phyloP scores from a whole-genome alignment of 2,888 invertebrate species.

The Emesis russula region DNA sequence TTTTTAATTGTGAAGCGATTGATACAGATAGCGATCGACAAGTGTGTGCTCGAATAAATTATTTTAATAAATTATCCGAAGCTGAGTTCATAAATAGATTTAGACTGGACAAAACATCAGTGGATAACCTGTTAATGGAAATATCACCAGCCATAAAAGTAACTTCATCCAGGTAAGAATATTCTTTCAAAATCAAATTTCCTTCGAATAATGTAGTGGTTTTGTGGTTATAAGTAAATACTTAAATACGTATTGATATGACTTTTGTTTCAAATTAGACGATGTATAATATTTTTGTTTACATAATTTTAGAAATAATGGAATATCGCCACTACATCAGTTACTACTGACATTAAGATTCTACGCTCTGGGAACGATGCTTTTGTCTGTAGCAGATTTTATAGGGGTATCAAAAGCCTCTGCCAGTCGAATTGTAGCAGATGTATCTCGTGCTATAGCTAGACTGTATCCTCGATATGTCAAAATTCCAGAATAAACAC shows the following conservation, averaged over 20 bases:
- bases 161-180: background rate
- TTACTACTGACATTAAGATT: slow-evolving; percentile 82
- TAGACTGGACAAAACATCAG: background rate
- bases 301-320: slow-evolving; percentile 34
- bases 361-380: slow-evolving; percentile 86
- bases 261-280: too few species aligned
- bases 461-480: slow-evolving; percentile 81
- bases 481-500: slow-evolving; percentile 51
- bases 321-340: slow-evolving; percentile 82
- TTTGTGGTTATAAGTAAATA: background rate
- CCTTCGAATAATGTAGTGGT: background rate
- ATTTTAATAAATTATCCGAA: background rate
- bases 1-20: background rate
- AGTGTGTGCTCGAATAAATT: background rate
- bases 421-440: slow-evolving; percentile 80
- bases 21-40: background rate
- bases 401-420: slow-evolving; percentile 84
- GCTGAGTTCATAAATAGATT: background rate
- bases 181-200: background rate
- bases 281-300: too few species aligned
- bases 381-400: slow-evolving; percentile 85
- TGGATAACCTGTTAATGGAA: background rate
- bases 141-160: background rate
- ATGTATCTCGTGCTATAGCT: slow-evolving; percentile 50
- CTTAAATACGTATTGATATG: background rate